Base-by-base conservation (phyloP, 2,888 invertebrate species). In the Pycnomerus fuliginosus region DNA sequence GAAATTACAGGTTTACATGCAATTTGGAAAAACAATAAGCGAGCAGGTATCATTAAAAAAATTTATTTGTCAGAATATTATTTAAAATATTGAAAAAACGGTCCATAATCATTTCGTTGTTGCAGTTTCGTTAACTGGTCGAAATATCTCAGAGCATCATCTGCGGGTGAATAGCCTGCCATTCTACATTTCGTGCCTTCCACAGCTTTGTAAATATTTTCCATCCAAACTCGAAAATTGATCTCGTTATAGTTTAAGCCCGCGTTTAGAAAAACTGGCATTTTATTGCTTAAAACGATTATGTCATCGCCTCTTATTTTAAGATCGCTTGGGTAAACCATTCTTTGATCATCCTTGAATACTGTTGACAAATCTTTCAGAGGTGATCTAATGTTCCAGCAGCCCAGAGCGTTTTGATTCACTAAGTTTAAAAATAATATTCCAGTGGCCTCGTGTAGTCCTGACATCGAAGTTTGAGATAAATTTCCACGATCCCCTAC, bases 261-360 rank as follows among this genome's bases (percentile, higher is more conserved):
- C 0, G 81, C 77, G 60, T 85, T 87, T 1, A 83, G 76, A 59
- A 82, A 86, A 1, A 76, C 73, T 0, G 85, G 86, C 67, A 87
- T 75, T 0, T 77, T 78, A 64, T 87, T 87, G 0, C 82, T 78
- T 60, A 85, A 76, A n/a, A 85, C 72, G 80, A 86, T 85, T 3
- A 87, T 75, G 36, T 79, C 79, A 40, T 78, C 76, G 1, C 76
- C 76, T 8, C 78, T 78, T 27, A 87, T 69, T 60, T 77, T 79
- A 30, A 84, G 64, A 60, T 84, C 84, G 57, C 81, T 81, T 1
- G 89, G 88, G 64, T 90, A 90, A 38, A 85, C 80, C 74, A 90
- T 74, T 5, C 71, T 77, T 3, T 68, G 60, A 4, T 74, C 72
- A 60, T 88, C 78, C 32, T 77, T 74, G 0, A 79, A 81, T 1